These are phyloP conservation scores for Vombatus ursinus DNA, from an alignment of 2,113 vertebrate genomes.

Conservation along the genomic window DNA sequence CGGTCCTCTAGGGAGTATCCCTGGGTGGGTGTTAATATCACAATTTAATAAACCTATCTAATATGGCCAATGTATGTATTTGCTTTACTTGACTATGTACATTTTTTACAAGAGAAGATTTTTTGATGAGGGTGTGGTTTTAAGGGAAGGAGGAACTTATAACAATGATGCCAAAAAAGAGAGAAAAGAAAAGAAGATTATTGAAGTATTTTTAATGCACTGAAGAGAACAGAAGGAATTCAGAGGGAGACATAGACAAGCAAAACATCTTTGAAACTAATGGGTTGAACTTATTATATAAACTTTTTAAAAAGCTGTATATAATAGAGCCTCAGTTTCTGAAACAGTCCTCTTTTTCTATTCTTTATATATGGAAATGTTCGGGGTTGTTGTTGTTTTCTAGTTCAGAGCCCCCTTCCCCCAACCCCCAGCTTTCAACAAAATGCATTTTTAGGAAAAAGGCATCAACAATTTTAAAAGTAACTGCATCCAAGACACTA, in stretches of 20 bases:
- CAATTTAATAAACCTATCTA: neutral
- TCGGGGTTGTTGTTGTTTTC: too few species aligned
- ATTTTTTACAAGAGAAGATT: neutral
- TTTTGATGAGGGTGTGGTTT: neutral
- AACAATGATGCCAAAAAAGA: neutral
- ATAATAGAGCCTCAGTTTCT: too few species aligned
- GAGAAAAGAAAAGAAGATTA: neutral
- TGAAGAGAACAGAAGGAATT: neutral
- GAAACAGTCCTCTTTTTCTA: too few species aligned
- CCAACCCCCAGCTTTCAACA: neutral
- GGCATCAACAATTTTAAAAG: neutral
- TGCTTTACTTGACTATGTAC: neutral
- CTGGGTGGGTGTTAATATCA: neutral
- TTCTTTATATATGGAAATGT: too few species aligned
- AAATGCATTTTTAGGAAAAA: neutral
- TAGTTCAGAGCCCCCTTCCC: too few species aligned
- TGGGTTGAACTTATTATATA: neutral
- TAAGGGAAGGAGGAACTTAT: neutral
- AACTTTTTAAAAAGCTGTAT: neutral
- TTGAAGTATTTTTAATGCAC: neutral
- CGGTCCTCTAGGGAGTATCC: neutral
- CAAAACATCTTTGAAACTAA: neutral
- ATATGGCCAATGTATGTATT: neutral
- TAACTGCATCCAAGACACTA: neutral
- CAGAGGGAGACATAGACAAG: neutral